Conservation (phyloP, 2,113 vertebrate genomes). For the Tretioscincus oriximinensis region DNA sequence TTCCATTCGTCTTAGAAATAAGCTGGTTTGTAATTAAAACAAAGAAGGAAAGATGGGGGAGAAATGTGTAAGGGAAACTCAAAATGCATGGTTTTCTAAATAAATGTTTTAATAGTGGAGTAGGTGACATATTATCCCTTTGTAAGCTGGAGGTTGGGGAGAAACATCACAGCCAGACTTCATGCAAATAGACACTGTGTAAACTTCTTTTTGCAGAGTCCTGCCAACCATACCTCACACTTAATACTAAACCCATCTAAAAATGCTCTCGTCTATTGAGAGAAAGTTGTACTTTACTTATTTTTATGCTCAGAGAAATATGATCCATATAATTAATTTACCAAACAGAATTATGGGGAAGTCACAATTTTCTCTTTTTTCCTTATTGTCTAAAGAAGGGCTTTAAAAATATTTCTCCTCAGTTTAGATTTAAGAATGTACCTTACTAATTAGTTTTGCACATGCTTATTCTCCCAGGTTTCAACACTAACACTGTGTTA, state of each 20-base stretch:
- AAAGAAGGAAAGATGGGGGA: background rate
- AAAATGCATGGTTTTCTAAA: background rate
- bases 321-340: background rate
- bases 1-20: background rate
- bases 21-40: background rate
- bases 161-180: background rate
- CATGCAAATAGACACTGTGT: background rate
- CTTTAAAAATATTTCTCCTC: background rate
- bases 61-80: background rate
- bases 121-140: background rate
- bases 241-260: background rate
- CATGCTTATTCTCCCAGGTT: background rate
- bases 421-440: background rate
- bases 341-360: background rate
- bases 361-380: background rate
- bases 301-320: background rate
- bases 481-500: background rate
- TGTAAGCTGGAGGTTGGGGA: conserved; percentile 23
- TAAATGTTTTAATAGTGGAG: conserved; percentile 16
- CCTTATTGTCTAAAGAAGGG: background rate
- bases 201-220: conserved; percentile 2
- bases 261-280: background rate
- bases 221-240: conserved; percentile 12
- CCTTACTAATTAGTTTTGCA: background rate
- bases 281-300: background rate